Percentiles rank a stretch among this genome's conserved stretches.
These are phyloP conservation scores for Caenorhabditis tropicalis DNA, from an alignment of 1,140 invertebrate species.

Conservation along the genomic window DNA sequence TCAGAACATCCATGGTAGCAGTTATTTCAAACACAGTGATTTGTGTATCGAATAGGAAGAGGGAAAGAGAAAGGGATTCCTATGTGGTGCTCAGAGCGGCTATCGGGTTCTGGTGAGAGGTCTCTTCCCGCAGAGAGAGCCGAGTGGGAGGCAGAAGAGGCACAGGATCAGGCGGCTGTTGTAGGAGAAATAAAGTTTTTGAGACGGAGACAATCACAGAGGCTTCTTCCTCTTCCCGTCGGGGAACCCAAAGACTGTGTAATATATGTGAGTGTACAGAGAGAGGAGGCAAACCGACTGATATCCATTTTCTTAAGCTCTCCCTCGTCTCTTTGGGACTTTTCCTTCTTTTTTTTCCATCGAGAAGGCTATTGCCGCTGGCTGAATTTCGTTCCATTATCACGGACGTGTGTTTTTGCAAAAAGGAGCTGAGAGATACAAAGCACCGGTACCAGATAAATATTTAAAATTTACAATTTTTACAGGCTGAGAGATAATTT, in stretches of 20 bases:
- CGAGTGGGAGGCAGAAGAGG: neutral
- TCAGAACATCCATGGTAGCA: constrained; percentile 13
- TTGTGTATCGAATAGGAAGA: constrained; percentile 33
- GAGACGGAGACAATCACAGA: neutral
- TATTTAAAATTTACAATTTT: neutral
- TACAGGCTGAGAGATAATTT: neutral
- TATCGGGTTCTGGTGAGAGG: constrained; percentile 1
- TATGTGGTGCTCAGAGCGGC: constrained; percentile 20
- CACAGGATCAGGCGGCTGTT: constrained; percentile 21
- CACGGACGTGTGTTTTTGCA: constrained; percentile 34
- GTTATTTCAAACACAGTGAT: neutral
- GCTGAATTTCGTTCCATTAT: constrained; percentile 33
- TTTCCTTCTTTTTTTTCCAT: constrained; percentile 12
- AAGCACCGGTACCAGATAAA: neutral
- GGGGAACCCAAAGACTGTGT: constrained; percentile 29
- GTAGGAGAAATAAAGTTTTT: neutral
- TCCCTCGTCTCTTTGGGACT: neutral
- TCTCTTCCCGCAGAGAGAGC: neutral
- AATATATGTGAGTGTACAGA: constrained; percentile 6
- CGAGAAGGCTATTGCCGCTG: neutral
- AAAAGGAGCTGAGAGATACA: neutral
- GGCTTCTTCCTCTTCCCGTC: neutral
- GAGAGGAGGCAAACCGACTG: neutral
- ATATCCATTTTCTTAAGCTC: constrained; percentile 21
- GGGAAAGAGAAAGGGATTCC: neutral